These are phyloP conservation scores for Cylas formicarius DNA, from an alignment of 1,140 invertebrate species.

Conservation along the genomic window DNA sequence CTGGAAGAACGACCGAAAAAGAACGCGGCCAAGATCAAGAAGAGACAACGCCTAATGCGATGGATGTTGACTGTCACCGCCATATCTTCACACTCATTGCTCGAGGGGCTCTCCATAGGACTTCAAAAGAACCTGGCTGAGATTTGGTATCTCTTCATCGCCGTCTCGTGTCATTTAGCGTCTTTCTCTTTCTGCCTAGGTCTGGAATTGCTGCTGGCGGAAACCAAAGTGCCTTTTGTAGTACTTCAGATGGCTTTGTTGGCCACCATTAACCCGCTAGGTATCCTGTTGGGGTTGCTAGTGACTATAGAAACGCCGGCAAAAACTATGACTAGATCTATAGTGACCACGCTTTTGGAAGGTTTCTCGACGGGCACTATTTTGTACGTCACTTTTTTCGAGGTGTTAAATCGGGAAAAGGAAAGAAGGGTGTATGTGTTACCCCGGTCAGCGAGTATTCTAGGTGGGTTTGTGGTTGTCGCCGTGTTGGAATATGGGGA, in stretches of 20 bases:
- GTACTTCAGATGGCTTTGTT: constrained; percentile 53
- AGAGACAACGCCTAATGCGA: constrained; percentile 43
- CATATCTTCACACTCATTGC: constrained; percentile 70
- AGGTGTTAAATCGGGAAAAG: constrained; percentile 35
- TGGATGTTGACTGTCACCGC: constrained; percentile 61
- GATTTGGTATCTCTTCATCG: constrained; percentile 59
- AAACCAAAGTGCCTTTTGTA: constrained; percentile 49
- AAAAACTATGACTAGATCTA: constrained; percentile 30
- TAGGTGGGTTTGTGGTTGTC: constrained; percentile 33
- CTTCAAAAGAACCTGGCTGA: constrained; percentile 54
- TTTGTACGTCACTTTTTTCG: constrained; percentile 37
- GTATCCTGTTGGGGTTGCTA: constrained; percentile 52
- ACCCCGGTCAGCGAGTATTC: constrained; percentile 26
- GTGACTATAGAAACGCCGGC: constrained; percentile 30
- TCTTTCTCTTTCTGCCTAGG: constrained; percentile 64
- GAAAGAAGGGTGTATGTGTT: constrained; percentile 26
- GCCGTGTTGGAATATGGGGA: constrained; percentile 30
- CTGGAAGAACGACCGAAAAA: neutral
- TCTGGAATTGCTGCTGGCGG: constrained; percentile 59
- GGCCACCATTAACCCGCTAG: constrained; percentile 60
- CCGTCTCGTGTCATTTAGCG: constrained; percentile 66
- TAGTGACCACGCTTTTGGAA: no score
- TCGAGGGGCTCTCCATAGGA: constrained; percentile 74
- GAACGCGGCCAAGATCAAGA: constrained; percentile 10
- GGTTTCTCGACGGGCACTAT: constrained; percentile 35